phyloP scores from a whole-genome alignment of 2,797 vertebrate species.

The Neosalanx taihuensis region DNA sequence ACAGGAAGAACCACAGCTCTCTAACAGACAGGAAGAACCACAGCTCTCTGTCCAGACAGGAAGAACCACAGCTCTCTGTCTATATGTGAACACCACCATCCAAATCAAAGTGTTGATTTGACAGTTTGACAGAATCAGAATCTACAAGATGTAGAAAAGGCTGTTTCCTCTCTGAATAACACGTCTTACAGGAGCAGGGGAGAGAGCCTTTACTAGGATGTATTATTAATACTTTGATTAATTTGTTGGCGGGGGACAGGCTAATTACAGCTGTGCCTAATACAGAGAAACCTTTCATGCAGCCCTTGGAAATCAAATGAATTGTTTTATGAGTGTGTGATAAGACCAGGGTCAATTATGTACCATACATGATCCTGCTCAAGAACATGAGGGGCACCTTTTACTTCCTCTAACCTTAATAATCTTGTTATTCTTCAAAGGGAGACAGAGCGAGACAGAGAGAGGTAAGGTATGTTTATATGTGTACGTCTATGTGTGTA shows the following conservation, averaged over 20 bases:
- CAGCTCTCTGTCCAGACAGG: not conserved
- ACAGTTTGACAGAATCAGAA: no score
- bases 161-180: no score
- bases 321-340: conserved; percentile 26
- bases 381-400: conserved; percentile 12
- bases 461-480: not conserved
- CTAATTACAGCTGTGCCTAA: conserved; percentile 26
- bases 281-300: conserved; percentile 18
- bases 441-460: no score
- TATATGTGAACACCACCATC: no score
- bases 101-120: no score
- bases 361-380: conserved; percentile 13
- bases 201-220: no score
- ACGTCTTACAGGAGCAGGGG: no score
- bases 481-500: not conserved
- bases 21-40: no score
- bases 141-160: no score
- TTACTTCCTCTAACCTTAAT: conserved; percentile 24
- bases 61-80: no score
- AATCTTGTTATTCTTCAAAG: no score
- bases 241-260: conserved; percentile 16
- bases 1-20: no score
- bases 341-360: conserved; percentile 28
- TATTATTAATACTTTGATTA: not conserved
- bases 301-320: conserved; percentile 14